Conservation (phyloP, 2,797 vertebrate species). For the Acestrorhynchus altus region DNA sequence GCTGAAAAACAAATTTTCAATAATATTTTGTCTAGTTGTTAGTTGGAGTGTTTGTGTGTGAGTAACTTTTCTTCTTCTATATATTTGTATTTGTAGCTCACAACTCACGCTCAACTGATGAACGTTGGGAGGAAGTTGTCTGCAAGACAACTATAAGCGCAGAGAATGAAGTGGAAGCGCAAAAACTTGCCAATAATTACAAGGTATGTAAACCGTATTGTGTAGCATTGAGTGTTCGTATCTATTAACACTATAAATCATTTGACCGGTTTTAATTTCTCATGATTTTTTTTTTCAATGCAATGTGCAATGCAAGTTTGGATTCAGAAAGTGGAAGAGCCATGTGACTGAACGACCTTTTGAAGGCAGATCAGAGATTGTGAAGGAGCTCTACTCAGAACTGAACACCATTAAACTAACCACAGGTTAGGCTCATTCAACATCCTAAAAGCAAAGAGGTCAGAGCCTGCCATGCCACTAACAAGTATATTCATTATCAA, state of each 20-base stretch:
- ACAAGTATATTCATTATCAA: too few species aligned
- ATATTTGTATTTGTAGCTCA: constrained; percentile 55
- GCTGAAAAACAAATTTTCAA: too few species aligned
- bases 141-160: constrained; percentile 82
- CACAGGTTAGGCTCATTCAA: constrained; percentile 72
- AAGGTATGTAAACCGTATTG: constrained; percentile 68
- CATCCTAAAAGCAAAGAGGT: too few species aligned
- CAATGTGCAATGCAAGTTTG: too few species aligned
- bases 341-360: constrained; percentile 87
- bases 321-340: constrained; percentile 94
- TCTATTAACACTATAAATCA: neutral
- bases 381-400: constrained; percentile 91
- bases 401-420: constrained; percentile 80
- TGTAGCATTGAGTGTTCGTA: neutral
- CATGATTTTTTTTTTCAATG: neutral
- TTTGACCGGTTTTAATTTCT: neutral
- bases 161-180: constrained; percentile 85
- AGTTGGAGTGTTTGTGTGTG: too few species aligned
- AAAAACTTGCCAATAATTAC: constrained; percentile 88
- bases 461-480: too few species aligned
- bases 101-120: constrained; percentile 69
- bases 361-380: constrained; percentile 85
- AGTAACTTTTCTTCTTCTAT: neutral
- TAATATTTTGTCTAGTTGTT: neutral
- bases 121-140: constrained; percentile 74